Evolutionary conservation across 1,140 invertebrate species (phyloP), one percentile per base, ranked within the genome.

Genomic region (Helicoverpa zea): DNA sequence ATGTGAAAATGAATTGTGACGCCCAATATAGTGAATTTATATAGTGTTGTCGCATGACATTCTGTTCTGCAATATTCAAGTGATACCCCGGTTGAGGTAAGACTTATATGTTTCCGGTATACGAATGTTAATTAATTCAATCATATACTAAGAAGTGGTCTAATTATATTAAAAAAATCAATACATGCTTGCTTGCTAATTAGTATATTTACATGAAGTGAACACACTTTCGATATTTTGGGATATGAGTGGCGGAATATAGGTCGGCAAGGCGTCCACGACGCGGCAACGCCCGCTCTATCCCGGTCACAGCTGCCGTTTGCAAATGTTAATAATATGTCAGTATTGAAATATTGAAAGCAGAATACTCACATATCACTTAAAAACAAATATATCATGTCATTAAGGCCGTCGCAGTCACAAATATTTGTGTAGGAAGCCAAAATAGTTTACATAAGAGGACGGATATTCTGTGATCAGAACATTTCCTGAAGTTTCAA

Each of bases 191-290:
- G 56, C 29, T 66, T 58, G 12, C 72, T 74, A 79, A 73, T 73
- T 81, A 18, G 79, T 81, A 77, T 80, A 77, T 80, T 81, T 54
- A 63, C 30, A 81, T 58, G 58, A 61, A 52, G 47, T 75, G 76
- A 73, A 81, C 29, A 89, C 83, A 87, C 84, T 91, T 91, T 90
- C 84, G 94, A 91, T 95, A 94, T 95, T 95, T 95, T 90, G 89
- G 92, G 92, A 93, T 90, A 90, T 92, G 91, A 89, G 90, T 90
- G 86, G 86, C 88, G 86, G 85, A 90, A 91, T 91, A 94, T 94
- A 88, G 92, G 92, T 93, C 92, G 92, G 84, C 84, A 88, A 89
- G 88, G 84, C 85, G 88, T 88, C 89, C 81, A 74, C 86, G 88
- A 89, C 84, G 87, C 85, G 91, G 91, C 89, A 91, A 90, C 92